These are phyloP conservation scores for Phylloscopus trochiloides DNA, from an alignment of 2,113 vertebrate species.

Conservation along the genomic window DNA sequence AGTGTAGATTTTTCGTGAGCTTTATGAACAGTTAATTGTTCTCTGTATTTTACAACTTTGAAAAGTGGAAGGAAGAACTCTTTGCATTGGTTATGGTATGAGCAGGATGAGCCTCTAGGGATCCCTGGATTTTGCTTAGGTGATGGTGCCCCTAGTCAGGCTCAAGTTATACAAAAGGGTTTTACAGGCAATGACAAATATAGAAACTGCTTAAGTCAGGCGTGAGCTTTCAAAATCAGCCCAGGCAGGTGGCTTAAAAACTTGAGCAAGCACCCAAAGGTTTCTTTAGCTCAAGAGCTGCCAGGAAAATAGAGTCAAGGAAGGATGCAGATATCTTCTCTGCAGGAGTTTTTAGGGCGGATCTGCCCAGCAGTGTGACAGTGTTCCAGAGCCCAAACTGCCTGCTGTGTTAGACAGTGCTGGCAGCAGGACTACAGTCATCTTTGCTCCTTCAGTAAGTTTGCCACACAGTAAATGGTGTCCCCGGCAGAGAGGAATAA, in stretches of 20 bases:
- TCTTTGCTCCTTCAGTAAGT: background rate
- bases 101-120: background rate
- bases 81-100: background rate
- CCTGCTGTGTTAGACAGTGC: background rate
- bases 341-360: background rate
- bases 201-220: background rate
- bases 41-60: background rate
- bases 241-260: background rate
- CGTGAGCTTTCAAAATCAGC: background rate
- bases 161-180: background rate
- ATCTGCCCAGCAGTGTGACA: background rate
- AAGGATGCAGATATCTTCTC: background rate
- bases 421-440: background rate
- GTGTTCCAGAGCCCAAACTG: background rate
- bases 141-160: background rate
- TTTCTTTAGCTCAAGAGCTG: background rate
- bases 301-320: background rate
- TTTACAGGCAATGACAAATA: background rate
- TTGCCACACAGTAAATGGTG: background rate
- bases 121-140: background rate
- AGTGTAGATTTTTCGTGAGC: background rate
- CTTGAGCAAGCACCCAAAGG: background rate
- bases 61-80: background rate
- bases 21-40: background rate
- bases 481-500: background rate